Base-by-base conservation (phyloP, 1,140 invertebrate genomes). In the Gyrodactylus bullatarudis region DNA sequence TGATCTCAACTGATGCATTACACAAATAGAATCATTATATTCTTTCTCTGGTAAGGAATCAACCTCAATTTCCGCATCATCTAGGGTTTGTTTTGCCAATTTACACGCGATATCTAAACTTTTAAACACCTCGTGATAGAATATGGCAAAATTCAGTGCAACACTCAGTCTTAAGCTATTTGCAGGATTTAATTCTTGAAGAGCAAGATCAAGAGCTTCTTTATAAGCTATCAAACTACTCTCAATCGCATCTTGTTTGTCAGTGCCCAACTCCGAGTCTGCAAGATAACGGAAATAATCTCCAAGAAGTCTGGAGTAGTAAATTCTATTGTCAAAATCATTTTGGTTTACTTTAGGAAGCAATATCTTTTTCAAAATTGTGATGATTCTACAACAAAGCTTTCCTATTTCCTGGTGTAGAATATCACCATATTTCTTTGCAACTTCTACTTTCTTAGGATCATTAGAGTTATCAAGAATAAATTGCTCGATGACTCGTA, bases 201-300 rank as follows among this genome's bases (percentile, higher is more conserved):
- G 91, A 78, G 90, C 89, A 79, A 92, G 90, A 82, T 92, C 90
- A 80, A 88, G 90, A 78, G 91, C 91, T 77, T 89, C 88, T 85
- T 93, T 93, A 85, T 96, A 96, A 74, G 91, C 90, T 78, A 89
- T 87, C 80, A 95, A 85, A 77, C 89, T 91, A 80, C 90, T 89
- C 80, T 94, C 90, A 74, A 91, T 90, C 75, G 89, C 89, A 82
- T 90, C 89, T 83, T 94, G 93, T 80, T 89, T 77, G 81, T 92
- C 89, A 77, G 89, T 88, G 76, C 88, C 89, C 1, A 88, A 89
- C 78, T 89, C 89, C 79, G 97, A 92, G 86, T 98, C 93, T 79
- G 93, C 92, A 79, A 97, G 85, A 86, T 98, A 98, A 85, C 93
- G 79, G 84, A 92, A 94, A 85, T 97, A 97, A 85, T 97, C 93